Base-by-base conservation (phyloP, 1,140 invertebrate genomes). In the Chionoecetes opilio region DNA sequence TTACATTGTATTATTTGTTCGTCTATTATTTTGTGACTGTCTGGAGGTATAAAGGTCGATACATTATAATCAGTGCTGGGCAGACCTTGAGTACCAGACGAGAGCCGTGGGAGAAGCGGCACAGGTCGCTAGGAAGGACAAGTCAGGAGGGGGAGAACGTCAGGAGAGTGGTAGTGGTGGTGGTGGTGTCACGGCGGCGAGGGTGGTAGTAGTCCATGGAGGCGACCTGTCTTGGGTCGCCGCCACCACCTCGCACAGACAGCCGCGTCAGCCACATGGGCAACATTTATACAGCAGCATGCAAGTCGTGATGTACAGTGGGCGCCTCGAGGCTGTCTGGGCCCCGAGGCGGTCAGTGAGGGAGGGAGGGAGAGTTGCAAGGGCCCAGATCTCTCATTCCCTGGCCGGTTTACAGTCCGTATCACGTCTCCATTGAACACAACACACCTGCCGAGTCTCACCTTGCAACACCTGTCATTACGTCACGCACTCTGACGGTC, bases 241-340 rank as follows among this genome's bases (percentile, higher is more conserved):
- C 82, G 26, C n/a, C 82, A 32, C 37, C 31, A 34, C 82, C 92
- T 41, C 38, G 17, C 35, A 41, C 38, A 37, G 91, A 46, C 32
- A 92, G 91, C 91, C 82, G 92, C 86, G 34, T 46, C 38, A 53
- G 37, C 82, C 41, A 86, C 31, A 26, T 87, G 11, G 37, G 63
- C 88, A 90, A 35, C 75, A 41, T 94, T 94, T 94, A 14, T 94
- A 94, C 93, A 94, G 93, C 93, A 82, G 87, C 93, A 94, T 94
- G 93, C 93, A 94, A 32, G 93, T 94, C 93, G 90, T 82, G 87
- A 91, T 94, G 82, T 91, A 94, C 88, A 88, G 46, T 38, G 87
- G 46, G 75, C 32, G 41, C 21, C 92, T 38, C 29, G 87, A 46
- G 86, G 88, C 93, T 91, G 87, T 91, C 87, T 90, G 87, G 53